Base-by-base conservation (phyloP, 2,113 vertebrate species). In the Mus pahari region DNA sequence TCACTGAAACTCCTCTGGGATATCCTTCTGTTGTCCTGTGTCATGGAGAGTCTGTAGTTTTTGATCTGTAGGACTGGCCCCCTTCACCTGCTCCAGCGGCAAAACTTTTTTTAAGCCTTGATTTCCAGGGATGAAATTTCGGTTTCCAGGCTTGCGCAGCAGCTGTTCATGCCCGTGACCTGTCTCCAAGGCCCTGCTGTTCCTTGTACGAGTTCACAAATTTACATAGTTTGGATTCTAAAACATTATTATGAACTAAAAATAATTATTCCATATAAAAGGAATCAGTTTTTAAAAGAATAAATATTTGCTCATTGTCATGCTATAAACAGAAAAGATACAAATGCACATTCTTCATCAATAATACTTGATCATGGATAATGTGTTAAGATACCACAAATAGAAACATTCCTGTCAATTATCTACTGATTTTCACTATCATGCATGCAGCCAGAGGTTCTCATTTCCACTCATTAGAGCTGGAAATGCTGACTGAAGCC, bases 351-450 rank as follows among this genome's bases (percentile, higher is more conserved):
- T 3, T 17, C 9, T 88, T 90, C 17, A 66, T 90, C 91, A 91
- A 48, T 92, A 74, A 79, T 31, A 50, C 2, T 84, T 92, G 11
- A 3, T 75, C 45, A 62, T 66, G 42, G 24, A 48, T 33, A 66
- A 45, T 12, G 9, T 86, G 9, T 9, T 66, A 64, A 66, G 28
- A 66, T 6, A 11, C 42, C 14, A 84, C 39, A 66, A 73, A 62
- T n/a, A 90, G 53, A 66, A 75, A 55, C 0, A 19, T 96, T 42
- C 10, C 12, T 19, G 22, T 68, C 8, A n/a, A 86, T 70, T 86
- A 39, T 26, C 42, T 74, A 82, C 45, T 75, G 77, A 91, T 89
- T 86, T 89, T 77, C 70, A 75, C 26, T 84, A 92, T 53, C 82
- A 70, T 70, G 9, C 48, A 70, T 9, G 66, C 36, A 86, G 31